Conservation (phyloP, 1,140 invertebrate species). For the Monochamus saltuarius region DNA sequence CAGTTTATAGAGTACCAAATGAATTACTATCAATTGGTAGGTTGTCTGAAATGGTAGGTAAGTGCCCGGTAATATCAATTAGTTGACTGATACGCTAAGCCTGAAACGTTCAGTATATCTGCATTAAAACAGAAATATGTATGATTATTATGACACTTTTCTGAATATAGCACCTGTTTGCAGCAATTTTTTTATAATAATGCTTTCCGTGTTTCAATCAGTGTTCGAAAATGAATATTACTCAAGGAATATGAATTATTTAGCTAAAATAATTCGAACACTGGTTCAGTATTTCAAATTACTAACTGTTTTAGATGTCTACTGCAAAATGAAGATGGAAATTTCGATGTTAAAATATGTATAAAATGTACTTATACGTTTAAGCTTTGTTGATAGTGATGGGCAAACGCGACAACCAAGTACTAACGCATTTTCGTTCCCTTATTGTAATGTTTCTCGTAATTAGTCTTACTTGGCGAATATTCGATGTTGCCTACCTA, state of each 20-base stretch:
- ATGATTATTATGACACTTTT: no score
- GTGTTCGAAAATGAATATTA: conserved; percentile 9
- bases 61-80: no score
- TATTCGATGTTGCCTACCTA: conserved; percentile 12
- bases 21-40: no score
- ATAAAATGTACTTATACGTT: neutral
- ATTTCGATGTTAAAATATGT: conserved; percentile 26
- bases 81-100: no score
- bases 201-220: neutral
- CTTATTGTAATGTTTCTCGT: conserved; percentile 33
- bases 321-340: conserved; percentile 33
- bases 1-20: no score
- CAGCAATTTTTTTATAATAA: no score
- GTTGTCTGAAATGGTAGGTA: no score
- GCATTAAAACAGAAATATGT: no score
- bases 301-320: conserved; percentile 40
- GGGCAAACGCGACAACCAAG: conserved; percentile 43
- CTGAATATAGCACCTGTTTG: no score
- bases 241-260: no score
- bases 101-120: no score
- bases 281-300: conserved; percentile 7
- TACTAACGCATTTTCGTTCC: conserved; percentile 27
- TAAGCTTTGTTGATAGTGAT: conserved; percentile 30
- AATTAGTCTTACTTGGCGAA: conserved; percentile 25
- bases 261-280: conserved; percentile 4